phyloP scores from a whole-genome alignment of 2,113 vertebrate species.

The Gallinago media region DNA sequence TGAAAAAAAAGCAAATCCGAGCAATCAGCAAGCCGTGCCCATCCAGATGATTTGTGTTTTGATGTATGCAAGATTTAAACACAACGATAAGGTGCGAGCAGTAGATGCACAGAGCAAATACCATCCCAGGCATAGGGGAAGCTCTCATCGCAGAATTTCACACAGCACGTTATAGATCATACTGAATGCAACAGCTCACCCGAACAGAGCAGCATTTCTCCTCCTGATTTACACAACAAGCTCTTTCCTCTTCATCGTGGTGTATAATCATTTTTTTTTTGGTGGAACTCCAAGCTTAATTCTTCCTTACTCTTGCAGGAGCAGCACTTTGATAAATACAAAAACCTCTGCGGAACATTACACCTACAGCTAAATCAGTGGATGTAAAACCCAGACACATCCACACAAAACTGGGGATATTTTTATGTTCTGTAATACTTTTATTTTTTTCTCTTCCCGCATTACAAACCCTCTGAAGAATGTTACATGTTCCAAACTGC shows the following conservation, averaged over 20 bases:
- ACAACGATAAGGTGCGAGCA: neutral
- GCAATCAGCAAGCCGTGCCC: neutral
- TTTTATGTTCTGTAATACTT: neutral
- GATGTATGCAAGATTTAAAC: neutral
- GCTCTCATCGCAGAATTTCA: neutral
- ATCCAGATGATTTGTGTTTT: neutral
- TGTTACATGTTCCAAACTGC: slow-evolving; percentile 16
- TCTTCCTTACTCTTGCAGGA: neutral
- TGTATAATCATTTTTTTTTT: neutral
- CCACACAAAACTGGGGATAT: neutral
- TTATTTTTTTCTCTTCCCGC: neutral
- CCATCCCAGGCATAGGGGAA: neutral
- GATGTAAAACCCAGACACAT: slow-evolving; percentile 18
- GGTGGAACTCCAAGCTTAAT: neutral
- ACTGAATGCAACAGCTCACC: neutral
- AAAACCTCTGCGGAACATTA: neutral
- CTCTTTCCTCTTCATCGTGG: neutral
- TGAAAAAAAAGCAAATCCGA: neutral
- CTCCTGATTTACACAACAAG: neutral
- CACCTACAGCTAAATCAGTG: neutral
- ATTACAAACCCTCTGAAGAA: slow-evolving; percentile 45
- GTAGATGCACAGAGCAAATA: neutral
- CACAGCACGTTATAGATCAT: neutral
- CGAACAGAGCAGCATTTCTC: neutral
- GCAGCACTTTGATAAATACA: neutral